Evolutionary conservation across 2,888 invertebrate species (phyloP), one percentile per base, ranked within the genome.

Genomic region (Parnassius apollo): DNA sequence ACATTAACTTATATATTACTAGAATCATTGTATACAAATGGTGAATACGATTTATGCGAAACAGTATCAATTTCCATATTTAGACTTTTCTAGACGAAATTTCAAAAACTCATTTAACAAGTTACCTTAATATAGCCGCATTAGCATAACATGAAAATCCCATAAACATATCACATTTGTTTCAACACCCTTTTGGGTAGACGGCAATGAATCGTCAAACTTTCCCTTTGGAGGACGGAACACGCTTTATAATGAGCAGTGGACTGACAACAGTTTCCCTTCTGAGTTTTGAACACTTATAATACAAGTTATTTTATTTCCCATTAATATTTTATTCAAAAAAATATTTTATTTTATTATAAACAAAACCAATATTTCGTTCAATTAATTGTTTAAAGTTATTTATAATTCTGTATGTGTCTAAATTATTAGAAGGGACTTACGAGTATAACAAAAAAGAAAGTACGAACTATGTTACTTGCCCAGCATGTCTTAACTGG

Each of bases 111-210:
- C 56, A 56, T 59, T 56, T 45, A 63, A 56, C 50, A 56, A 63
- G 55, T 59, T 52, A 45, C 56, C 44, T 58, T 57, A 49, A 66
- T 67, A 67, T 67, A 70, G 71, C 71, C 75, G 71, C 83, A 88
- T 91, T 89, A 89, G 81, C 86, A 88, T 88, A 88, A 90, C 90
- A 91, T 75, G 88, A 70, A 82, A 89, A 90, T 82, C 83, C 89
- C 88, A 90, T 91, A 91, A 88, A 86, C 85, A 85, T 79, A 84
- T 83, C 85, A 86, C 88, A 85, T 88, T 89, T 84, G 78, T 86
- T 88, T 83, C 81, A 83, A 79, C 85, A 82, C 88, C 88, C 88
- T 85, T 81, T 75, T 77, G 75, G 71, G 79, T 82, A 78, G 77
- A 75, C 73, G 78, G 75, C 69, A 71, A 70, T 75, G 78, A 76